Base-by-base conservation (phyloP, 2,113 vertebrate species). In the Psilopsiagon aurifrons region DNA sequence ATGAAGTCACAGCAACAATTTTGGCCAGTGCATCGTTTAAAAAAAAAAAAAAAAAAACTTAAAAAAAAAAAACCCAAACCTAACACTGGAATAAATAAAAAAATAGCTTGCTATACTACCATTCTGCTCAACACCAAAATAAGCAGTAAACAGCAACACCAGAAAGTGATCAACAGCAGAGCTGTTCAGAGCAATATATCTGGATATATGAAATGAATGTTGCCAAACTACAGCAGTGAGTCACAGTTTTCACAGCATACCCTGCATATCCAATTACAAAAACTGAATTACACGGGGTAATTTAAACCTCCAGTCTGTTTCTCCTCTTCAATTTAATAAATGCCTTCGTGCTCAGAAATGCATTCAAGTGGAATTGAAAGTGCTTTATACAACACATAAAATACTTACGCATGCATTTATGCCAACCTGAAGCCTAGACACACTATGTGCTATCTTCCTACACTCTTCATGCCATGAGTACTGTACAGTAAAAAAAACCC, bases 191-290 rank as follows among this genome's bases (percentile, higher is more conserved):
- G 39, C 47, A 85, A 19, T 67, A 47, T 2, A 68, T n/a, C 14
- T 60, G 44, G 25, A 7, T 15, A 44, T 3, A 18, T 11, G 25
- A 17, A 86, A 35, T 5, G 17, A 25, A 55, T 47, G 41, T 6
- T 4, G 2, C 33, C 67, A 47, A 35, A 10, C 57, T 57, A 71
- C 78, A 31, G 16, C 0, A 83, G 31, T 11, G 83, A 90, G 55
- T 68, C 80, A 81, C 25, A 43, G 31, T 17, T 62, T 29, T 51
- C 86, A 68, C 54, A 51, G 41, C 3, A 0, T 29, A 17, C 55
- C n/a, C 33, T 13, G 28, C n/a, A 54, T 67, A 96, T 86, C 80
- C 60, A 78, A 28, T 84, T 94, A 86, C 77, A 82, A 91, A 84
- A 92, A 75, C 23, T 60, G 39, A 95, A 71, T 91, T 89, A 92